These are phyloP conservation scores for Zaprionus capensis DNA, from an alignment of 1,140 invertebrate genomes.

Conservation along the genomic window DNA sequence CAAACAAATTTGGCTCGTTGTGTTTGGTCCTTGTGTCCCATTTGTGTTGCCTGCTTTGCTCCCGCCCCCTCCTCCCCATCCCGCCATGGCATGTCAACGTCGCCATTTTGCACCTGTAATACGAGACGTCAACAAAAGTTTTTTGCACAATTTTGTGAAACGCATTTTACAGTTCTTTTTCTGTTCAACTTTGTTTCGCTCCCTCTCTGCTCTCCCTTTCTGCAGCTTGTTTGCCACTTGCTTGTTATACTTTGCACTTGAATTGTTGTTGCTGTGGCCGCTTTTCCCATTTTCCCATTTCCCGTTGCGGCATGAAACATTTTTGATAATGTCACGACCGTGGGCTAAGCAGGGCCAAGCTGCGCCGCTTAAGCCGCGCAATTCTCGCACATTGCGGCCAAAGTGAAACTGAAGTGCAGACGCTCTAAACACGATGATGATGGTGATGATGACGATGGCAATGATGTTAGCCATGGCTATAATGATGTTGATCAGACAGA, in stretches of 20 bases:
- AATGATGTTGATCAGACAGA: slow-evolving; percentile 8
- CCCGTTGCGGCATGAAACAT: slow-evolving; percentile 36
- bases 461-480: not conserved
- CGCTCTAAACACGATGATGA: slow-evolving; percentile 12
- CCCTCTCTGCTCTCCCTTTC: not conserved
- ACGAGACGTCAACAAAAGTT: slow-evolving; percentile 52
- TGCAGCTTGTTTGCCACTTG: slow-evolving; percentile 24
- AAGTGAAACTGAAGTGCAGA: slow-evolving; percentile 28
- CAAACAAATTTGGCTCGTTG: slow-evolving; percentile 37
- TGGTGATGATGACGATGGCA: not conserved
- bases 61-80: no score
- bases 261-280: slow-evolving; percentile 17
- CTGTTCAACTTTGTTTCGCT: not conserved
- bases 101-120: slow-evolving; percentile 53
- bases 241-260: slow-evolving; percentile 20
- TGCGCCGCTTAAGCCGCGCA: slow-evolving; percentile 43
- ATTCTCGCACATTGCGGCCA: slow-evolving; percentile 44
- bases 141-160: slow-evolving; percentile 50
- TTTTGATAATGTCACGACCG: slow-evolving; percentile 53
- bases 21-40: slow-evolving; percentile 11
- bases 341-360: slow-evolving; percentile 52
- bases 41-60: not conserved
- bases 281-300: slow-evolving; percentile 15
- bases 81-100: slow-evolving; percentile 10
- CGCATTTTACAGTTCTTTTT: slow-evolving; percentile 28